Evolutionary conservation across 2,113 vertebrate genomes (phyloP), one percentile per base, ranked within the genome.

Genomic region (Otolemur garnettii): DNA sequence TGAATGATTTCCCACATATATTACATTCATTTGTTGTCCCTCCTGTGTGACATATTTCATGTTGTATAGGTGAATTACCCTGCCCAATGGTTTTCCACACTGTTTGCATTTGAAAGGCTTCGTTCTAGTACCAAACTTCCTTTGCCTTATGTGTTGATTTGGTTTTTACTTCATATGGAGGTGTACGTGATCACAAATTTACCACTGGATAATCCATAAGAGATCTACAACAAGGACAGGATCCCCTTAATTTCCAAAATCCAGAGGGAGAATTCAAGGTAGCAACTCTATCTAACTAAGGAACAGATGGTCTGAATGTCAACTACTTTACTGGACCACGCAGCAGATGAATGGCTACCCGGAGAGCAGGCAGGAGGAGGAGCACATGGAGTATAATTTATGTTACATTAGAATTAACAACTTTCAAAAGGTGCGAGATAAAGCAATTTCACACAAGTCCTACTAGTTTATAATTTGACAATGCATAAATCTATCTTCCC

Each of bases 241-340:
- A 91, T 12, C 59, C 28, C 38, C 50, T n/a, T 93, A 64, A 90
- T 77, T 33, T 93, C 30, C 59, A 95, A 94, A 92, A 86, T 60
- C 3, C 3, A 77, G 28, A n/a, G 24, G 33, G 22, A 78, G 24
- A 85, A 95, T 66, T 90, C 28, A 91, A 80, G 64, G 50, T 38
- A 79, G 71, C 91, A 83, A 95, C 18, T 86, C n/a, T 26, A 60
- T 69, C 53, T 72, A 45, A 62, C 66, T 38, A 88, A 91, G 50
- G 38, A 87, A 89, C 1, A 60, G 28, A 72, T 53, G 19, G 26
- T 89, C 45, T 93, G 66, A 93, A 15, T 75, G 28, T 21, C 62
- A 91, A 69, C 22, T 57, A 85, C 33, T 88, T 84, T 62, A 77
- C 80, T 50, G 50, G 38, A 66, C 59, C 15, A 79, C n/a, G 30